Evolutionary conservation across 2,113 vertebrate species (phyloP), one percentile per base, ranked within the genome.

Genomic region (Casuarius casuarius): DNA sequence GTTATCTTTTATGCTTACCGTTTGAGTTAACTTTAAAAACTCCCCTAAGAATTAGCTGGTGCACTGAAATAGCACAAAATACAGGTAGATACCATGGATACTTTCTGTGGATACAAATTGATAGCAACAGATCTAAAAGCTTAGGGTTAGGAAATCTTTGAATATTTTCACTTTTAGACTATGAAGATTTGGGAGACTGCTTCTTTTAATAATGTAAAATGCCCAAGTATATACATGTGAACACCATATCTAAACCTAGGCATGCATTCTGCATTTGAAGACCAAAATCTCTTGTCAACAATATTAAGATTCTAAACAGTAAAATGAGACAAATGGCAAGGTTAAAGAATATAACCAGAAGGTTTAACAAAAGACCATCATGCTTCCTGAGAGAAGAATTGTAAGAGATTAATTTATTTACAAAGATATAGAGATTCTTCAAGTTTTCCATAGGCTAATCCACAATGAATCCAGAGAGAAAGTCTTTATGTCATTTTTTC

Each of bases 1-100:
- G n/a, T 46, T 65, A 76, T 91, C 95, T 95, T 97, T 93, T 65
- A 59, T 94, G 52, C 70, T 51, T 92, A 44, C 10, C 4, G 23
- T 90, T 95, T 71, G 21, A 76, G 11, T 79, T 76, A 82, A 68
- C 21, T 94, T 95, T 95, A 92, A 72, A 79, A 90, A 87, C 6
- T 46, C 68, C 33, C 51, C 70, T 93, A 65, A 72, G 76, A 89
- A 59, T 87, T 81, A 62, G 4, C 6, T 65, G 15, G 51, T 91
- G 63, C 26, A 61, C 72, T 75, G 67, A 84, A 72, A 66, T 19
- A 25, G 8, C 20, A 84, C 23, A 56, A 67, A 94, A 78, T 79
- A 9, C 22, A 78, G 6, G 29, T 17, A 81, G 16, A 17, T 33
- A 72, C 2, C 13, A 74, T 7, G 31, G 22, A 40, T 59, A 33